Conservation (phyloP, 2,888 invertebrate genomes). For the Quadriops clusia region DNA sequence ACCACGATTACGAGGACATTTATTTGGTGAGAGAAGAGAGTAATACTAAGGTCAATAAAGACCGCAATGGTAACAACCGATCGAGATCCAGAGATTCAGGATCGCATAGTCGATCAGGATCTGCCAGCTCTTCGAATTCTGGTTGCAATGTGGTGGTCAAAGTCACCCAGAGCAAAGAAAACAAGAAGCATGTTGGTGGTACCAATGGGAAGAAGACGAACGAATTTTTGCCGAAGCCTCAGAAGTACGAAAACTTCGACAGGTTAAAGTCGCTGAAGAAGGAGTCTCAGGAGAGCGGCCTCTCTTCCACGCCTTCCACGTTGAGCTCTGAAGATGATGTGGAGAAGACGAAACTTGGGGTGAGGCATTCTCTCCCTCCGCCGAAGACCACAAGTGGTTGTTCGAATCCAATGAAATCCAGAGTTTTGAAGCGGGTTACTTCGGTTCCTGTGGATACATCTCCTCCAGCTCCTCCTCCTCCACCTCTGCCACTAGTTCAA, state of each 20-base stretch:
- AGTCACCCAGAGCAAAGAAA: constrained; percentile 20
- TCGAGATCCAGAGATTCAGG: constrained; percentile 47
- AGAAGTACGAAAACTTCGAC: constrained; percentile 29
- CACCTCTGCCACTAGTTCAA: constrained; percentile 45
- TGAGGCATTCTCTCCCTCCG: constrained; percentile 31
- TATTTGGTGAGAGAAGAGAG: constrained; percentile 58
- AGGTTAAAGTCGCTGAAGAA: constrained; percentile 19
- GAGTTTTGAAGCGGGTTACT: constrained; percentile 44
- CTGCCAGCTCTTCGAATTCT: constrained; percentile 35
- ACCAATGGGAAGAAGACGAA: constrained; percentile 25
- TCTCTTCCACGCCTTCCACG: constrained; percentile 34
- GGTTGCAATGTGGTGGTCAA: constrained; percentile 34
- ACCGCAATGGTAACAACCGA: constrained; percentile 19
- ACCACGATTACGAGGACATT: constrained; percentile 74
- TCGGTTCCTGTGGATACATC: constrained; percentile 43
- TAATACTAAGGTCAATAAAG: constrained; percentile 25
- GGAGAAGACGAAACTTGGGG: constrained; percentile 30
- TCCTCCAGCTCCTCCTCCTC: constrained; percentile 60
- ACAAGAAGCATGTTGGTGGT: constrained; percentile 7
- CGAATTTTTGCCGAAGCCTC: constrained; percentile 32
- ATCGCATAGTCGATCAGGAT: constrained; percentile 59
- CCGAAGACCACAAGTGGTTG: no score
- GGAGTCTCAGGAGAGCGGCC: constrained; percentile 27
- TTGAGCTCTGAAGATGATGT: constrained; percentile 29
- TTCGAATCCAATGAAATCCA: constrained; percentile 12